Evolutionary conservation across 2,888 invertebrate species (phyloP).

Genomic region (Cantharis flavilabris): DNA sequence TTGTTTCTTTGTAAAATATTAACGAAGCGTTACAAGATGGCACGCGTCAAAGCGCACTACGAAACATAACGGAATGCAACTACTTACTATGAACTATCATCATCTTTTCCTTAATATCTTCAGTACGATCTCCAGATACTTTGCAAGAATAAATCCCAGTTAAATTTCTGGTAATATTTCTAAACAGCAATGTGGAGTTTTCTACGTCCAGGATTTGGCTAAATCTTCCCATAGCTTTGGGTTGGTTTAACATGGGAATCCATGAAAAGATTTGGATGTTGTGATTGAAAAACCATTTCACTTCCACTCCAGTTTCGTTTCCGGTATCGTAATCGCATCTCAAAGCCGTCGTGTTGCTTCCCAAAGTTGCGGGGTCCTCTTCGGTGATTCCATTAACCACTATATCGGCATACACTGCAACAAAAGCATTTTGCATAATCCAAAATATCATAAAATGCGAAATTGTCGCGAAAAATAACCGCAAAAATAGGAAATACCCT

Average conservation of each 20-base stretch:
- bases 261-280: slow-evolving; percentile 59
- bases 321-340: slow-evolving; percentile 58
- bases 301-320: slow-evolving; percentile 53
- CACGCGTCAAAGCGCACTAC: slow-evolving; percentile 38
- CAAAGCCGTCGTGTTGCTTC: slow-evolving; percentile 51
- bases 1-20: slow-evolving; percentile 40
- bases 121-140: slow-evolving; percentile 57
- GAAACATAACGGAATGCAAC: neutral
- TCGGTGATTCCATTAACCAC: slow-evolving; percentile 44
- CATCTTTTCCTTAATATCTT: slow-evolving; percentile 53
- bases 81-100: slow-evolving; percentile 64
- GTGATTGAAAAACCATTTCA: slow-evolving; percentile 59
- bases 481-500: slow-evolving; percentile 17
- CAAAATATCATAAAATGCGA: neutral
- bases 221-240: slow-evolving; percentile 49
- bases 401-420: slow-evolving; percentile 43
- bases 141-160: slow-evolving; percentile 62
- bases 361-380: slow-evolving; percentile 30
- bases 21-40: slow-evolving; percentile 45
- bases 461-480: neutral
- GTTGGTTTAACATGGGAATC: slow-evolving; percentile 50
- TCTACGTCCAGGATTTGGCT: slow-evolving; percentile 53
- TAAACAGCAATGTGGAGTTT: slow-evolving; percentile 60
- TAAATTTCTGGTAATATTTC: slow-evolving; percentile 56
- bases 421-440: neutral